Percentiles rank a stretch among this genome's conserved stretches.
Conservation (phyloP, 2,797 vertebrate species). For the Enteromius thamalakanensis region DNA sequence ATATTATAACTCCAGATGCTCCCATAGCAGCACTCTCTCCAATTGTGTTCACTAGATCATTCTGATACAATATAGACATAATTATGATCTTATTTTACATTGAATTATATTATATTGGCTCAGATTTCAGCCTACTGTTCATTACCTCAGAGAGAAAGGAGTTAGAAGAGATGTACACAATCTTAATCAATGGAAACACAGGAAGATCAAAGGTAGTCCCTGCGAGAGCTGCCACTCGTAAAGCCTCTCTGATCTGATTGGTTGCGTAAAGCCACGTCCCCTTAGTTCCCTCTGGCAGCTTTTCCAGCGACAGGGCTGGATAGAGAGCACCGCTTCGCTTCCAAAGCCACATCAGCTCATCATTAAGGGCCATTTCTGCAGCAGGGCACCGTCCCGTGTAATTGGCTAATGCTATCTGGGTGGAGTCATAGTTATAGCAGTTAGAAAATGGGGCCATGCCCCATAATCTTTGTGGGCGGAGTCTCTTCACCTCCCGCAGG, state of each 20-base stretch:
- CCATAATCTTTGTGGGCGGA: conserved; percentile 81
- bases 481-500: conserved; percentile 73
- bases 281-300: conserved; percentile 71
- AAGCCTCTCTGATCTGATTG: conserved; percentile 77
- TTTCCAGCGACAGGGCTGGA: conserved; percentile 77
- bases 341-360: conserved; percentile 81
- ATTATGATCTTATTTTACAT: neutral
- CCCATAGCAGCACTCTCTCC: conserved; percentile 86
- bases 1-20: conserved; percentile 79
- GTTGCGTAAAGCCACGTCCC: conserved; percentile 72
- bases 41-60: conserved; percentile 80
- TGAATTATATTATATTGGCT: neutral
- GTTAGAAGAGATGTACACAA: conserved; percentile 74
- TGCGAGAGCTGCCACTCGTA: conserved; percentile 75
- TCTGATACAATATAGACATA: conserved; percentile 64
- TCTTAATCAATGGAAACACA: conserved; percentile 80
- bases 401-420: conserved; percentile 69
- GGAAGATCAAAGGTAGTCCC: conserved; percentile 73
- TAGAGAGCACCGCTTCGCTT: conserved; percentile 77
- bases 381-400: conserved; percentile 76
- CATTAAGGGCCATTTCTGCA: conserved; percentile 76
- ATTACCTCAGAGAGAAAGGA: conserved; percentile 78
- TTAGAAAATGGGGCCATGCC: conserved; percentile 77
- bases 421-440: conserved; percentile 74
- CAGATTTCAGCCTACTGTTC: neutral